Base-by-base conservation (phyloP, 1,140 invertebrate genomes). In the Drosophila teissieri region DNA sequence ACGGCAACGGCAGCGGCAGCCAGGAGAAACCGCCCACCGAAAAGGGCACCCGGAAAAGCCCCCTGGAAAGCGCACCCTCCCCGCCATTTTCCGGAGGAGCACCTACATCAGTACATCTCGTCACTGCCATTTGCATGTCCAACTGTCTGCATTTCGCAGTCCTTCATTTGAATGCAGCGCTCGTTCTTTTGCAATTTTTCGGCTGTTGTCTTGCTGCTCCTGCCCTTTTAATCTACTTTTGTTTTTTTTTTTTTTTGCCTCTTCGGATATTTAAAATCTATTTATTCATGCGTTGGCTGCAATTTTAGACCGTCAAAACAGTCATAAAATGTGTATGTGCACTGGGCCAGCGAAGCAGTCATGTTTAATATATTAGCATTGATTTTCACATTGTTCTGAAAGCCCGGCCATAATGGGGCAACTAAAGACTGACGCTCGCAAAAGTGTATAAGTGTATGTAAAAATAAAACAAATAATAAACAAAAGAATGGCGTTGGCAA, bases 401-500 rank as follows among this genome's bases (percentile, higher is more conserved):
- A 53, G 36, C 40, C 12, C 48, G 48, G 46, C 27, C 58, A 64
- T 85, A 84, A 84, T 86, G 78, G 81, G 78, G 73, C 82, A 80
- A 86, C 82, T 85, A 86, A 84, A 63, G 77, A 79, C 77, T 79
- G 52, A 48, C 45, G 55, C 36, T 45, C 17, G 48, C 67, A 63
- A 54, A 86, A 89, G 80, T 80, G 80, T 80, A 88, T 89, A 86
- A 89, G 80, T 80, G 80, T 80, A 88, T 89, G 80, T 86, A 83
- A 88, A 89, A 88, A 88, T 89, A 81, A 88, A 88, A 88, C 84
- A 88, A 88, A 88, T 89, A 88, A 88, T 89, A 88, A 88, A 88
- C 77, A 88, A 89, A 88, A 88, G 72, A 88, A 89, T 77, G 73
- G 79, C 68, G 31, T 31, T 31, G 31, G 31, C 31, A 31, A 31